Base-by-base conservation (phyloP, 2,888 invertebrate genomes). In the Arge pagana region DNA sequence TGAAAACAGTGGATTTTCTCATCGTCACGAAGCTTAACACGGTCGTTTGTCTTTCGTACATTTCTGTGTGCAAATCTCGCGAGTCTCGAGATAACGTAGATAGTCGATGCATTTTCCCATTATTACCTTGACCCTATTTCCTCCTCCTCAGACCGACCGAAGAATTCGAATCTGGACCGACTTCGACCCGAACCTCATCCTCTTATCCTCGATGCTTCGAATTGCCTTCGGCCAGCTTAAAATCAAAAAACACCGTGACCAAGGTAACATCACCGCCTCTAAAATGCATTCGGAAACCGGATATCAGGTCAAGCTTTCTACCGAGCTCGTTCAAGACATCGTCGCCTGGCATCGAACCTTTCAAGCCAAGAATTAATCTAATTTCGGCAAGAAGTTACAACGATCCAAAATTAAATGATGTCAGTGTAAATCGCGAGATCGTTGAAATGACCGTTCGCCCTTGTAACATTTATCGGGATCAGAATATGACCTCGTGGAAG, bases 381-480 rank as follows among this genome's bases (percentile, higher is more conserved):
- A 57, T 58, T 19, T 55, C 59, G 19, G 64, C 57, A 37, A 61
- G 62, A 37, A 62, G 61, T 39, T 55, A 53, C 4, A 61, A 64
- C 2, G 55, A 65, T 40, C 65, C 68, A 8, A 78, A 74, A 66
- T 41, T 78, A n/a, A 79, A 79, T 59, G 66, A 72, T 28, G 52
- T 68, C 2, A 57, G 66, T 13, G 68, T 79, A 2, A 79, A 79
- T 54, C 59, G 62, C 10, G 59, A 66, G 3, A 56, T 68, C 1
- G 52, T 65, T 16, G 73, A 69, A 21, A 60, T 79, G 51, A 74
- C 65, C 0, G 77, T 79, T 3, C 68, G 71, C 8, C 67, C 67
- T 5, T 72, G 63, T 36, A 49, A 33, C 6, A 56, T 60, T 24
- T 50, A 60, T 13, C 23, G 52, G 11, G 3, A 33, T 41, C 21